Conservation (phyloP, 2,113 vertebrate genomes). For the Hymenochirus boettgeri region DNA sequence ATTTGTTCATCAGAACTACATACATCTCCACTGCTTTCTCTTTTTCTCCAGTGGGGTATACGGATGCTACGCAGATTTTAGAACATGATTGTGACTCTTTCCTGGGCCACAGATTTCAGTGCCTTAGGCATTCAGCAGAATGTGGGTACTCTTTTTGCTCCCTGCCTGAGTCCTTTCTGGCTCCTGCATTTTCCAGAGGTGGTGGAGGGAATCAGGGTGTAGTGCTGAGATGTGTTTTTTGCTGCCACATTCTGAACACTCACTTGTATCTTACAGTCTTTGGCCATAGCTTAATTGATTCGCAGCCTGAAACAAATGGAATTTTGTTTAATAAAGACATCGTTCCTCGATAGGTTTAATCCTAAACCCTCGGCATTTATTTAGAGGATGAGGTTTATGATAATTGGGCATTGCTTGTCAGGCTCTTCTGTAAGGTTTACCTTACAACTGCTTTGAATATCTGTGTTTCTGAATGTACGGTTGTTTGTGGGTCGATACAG, state of each 20-base stretch:
- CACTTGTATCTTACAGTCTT: neutral
- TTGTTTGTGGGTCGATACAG: neutral
- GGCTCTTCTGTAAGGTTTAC: neutral
- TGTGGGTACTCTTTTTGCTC: neutral
- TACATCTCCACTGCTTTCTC: neutral
- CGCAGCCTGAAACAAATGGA: neutral
- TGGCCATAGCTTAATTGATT: neutral
- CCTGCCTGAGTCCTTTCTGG: neutral
- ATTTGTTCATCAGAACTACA: conserved; percentile 2
- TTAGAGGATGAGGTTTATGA: neutral
- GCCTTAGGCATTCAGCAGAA: neutral
- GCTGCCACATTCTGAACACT: neutral
- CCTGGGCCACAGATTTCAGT: neutral
- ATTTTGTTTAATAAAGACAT: neutral
- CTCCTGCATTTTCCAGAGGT: neutral
- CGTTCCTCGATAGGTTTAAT: neutral
- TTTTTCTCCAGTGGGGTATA: neutral
- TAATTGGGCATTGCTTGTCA: neutral
- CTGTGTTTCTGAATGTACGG: neutral
- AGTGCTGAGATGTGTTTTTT: conserved; percentile 2
- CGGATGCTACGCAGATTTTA: neutral
- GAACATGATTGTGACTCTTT: neutral
- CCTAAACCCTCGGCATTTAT: neutral
- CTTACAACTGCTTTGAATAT: too few relatives aligned
- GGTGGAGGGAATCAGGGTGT: neutral